Evolutionary conservation across 2,888 invertebrate species (phyloP), one percentile per base, ranked within the genome.

Genomic region (Matsumyia berberina): DNA sequence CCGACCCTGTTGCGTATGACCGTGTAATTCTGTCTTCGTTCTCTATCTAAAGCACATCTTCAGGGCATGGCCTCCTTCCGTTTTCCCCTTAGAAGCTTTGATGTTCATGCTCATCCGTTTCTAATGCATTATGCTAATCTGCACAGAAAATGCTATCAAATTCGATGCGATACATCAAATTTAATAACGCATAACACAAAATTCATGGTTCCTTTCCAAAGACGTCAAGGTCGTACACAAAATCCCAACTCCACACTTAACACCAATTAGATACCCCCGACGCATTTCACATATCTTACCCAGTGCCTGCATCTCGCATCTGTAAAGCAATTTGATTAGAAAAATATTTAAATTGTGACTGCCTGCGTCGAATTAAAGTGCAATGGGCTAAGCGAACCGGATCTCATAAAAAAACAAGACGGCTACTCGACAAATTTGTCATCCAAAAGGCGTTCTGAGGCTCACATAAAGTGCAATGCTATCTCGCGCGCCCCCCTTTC

Each of bases 331-430:
- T 64, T 64, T 19, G 49, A 31, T 53, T 53, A 31, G 7, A 12
- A 53, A 49, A 33, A 17, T 66, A 66, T 53, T 66, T 24, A 42
- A 69, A 46, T 67, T 58, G 57, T 49, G 37, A 42, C 44, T 66
- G 19, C 4, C n/a, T 42, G 37, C 44, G 9, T 15, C 11, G 29
- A n/a, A 24, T 55, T 9, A 37, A 35, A 79, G 85, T 80, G 80
- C 85, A 80, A 37, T 64, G 37, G 42, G 17, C 29, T 46, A 33
- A 74, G 58, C 74, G 58, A 85, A 69, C 85, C 85, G 85, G 85
- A 85, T 80, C 80, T 72, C 42, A 19, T 60, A 46, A 69, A 9
- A 11, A 19, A 29, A 57, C n/a, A 39, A 0, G 57, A 24, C 46
- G 24, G 15, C 62, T 17, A 12, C 78, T 70, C 70, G 78, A 64